Conservation (phyloP, 1,140 invertebrate genomes). For the Sitophilus oryzae region DNA sequence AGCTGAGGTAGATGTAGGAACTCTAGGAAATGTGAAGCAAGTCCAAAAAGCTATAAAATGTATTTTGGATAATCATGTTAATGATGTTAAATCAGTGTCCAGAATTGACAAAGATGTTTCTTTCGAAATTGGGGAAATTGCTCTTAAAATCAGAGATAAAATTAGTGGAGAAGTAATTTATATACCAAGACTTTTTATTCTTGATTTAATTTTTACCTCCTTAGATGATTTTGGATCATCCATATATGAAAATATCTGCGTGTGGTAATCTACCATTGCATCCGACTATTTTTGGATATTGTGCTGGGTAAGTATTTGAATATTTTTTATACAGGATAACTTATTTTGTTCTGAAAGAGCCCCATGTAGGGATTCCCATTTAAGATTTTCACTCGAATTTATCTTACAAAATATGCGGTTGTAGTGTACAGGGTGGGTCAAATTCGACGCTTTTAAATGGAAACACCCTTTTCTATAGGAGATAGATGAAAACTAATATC, state of each 20-base stretch:
- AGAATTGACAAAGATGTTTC: constrained; percentile 41
- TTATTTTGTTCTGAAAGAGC: no score
- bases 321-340: not conserved
- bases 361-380: no score
- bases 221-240: constrained; percentile 44
- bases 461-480: no score
- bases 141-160: constrained; percentile 45
- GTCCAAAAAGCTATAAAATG: constrained; percentile 49
- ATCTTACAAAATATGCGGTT: no score
- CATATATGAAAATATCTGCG: constrained; percentile 60
- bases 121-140: constrained; percentile 52
- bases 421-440: no score
- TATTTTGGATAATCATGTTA: constrained; percentile 32
- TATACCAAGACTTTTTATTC: constrained; percentile 12
- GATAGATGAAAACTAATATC: no score
- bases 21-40: constrained; percentile 50
- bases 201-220: no score
- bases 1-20: constrained; percentile 46
- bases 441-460: no score
- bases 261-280: constrained; percentile 53
- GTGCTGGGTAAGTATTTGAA: constrained; percentile 50
- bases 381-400: no score
- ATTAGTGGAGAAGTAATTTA: constrained; percentile 41
- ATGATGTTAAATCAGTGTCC: constrained; percentile 5
- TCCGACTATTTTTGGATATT: constrained; percentile 57